Percentiles rank a stretch among this genome's conserved stretches.
Evolutionary conservation across 2,797 vertebrate species (phyloP).

Genomic region (Ispidina picta): DNA sequence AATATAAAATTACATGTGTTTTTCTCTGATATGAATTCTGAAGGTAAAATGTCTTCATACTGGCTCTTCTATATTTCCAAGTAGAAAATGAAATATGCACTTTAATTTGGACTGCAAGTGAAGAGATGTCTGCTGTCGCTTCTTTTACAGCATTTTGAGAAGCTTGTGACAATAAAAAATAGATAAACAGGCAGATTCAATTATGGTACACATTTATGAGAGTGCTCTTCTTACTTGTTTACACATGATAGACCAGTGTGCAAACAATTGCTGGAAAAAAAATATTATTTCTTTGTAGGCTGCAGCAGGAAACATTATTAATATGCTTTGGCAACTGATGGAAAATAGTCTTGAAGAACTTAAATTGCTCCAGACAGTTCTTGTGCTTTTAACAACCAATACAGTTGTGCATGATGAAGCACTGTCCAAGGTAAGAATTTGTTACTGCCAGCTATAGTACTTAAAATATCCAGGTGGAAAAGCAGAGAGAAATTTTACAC

Average conservation of each 20-base stretch:
- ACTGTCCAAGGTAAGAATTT: slow-evolving; percentile 83
- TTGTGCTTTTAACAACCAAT: slow-evolving; percentile 96
- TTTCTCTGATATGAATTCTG: background rate
- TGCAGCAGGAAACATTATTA: slow-evolving; percentile 97
- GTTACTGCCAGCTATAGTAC: background rate
- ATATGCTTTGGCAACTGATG: slow-evolving; percentile 99
- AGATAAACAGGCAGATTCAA: background rate
- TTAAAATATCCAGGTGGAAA: background rate
- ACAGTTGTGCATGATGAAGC: slow-evolving; percentile 94
- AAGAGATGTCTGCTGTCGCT: background rate
- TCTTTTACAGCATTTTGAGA: background rate
- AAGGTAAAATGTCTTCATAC: background rate
- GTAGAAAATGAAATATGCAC: background rate
- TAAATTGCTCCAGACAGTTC: slow-evolving; percentile 95
- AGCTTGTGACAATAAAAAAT: background rate
- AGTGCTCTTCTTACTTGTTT: background rate
- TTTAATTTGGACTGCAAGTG: background rate
- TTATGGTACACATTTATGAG: background rate
- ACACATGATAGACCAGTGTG: background rate
- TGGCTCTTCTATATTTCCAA: background rate
- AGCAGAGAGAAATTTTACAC: background rate
- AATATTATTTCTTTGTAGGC: slow-evolving; percentile 78
- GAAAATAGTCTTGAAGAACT: slow-evolving; percentile 98
- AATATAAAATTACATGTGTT: background rate
- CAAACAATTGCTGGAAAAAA: background rate